Percentiles rank a stretch among this genome's conserved stretches.
Conservation (phyloP, 2,888 invertebrate genomes). For the Molorchus minor region DNA sequence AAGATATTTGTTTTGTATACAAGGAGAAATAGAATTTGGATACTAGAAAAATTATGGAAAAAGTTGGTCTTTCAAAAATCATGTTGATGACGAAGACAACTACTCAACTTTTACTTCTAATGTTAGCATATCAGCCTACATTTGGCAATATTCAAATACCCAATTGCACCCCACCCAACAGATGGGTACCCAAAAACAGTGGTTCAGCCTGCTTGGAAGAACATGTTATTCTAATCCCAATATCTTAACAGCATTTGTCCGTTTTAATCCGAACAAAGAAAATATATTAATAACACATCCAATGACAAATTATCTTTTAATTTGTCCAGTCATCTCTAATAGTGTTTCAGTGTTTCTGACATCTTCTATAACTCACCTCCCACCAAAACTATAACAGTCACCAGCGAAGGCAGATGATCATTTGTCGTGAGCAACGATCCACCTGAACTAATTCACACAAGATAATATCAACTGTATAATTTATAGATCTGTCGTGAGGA, state of each 20-base stretch:
- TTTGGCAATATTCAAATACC: no score
- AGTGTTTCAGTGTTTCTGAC: slow-evolving; percentile 15
- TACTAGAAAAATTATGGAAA: no score
- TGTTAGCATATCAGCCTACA: no score
- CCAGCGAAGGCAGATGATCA: slow-evolving; percentile 1
- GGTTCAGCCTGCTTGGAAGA: no score
- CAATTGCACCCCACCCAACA: no score
- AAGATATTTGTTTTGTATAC: no score
- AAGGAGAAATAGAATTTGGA: no score
- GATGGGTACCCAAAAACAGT: no score
- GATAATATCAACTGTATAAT: not conserved
- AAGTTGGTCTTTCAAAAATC: no score
- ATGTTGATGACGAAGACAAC: no score
- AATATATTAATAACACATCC: slow-evolving; percentile 5
- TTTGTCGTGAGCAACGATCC: slow-evolving; percentile 5
- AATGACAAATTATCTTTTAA: slow-evolving; percentile 23
- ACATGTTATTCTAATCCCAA: not conserved
- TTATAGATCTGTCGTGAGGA: slow-evolving; percentile 1
- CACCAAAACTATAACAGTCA: slow-evolving; percentile 3
- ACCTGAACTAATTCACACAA: not conserved
- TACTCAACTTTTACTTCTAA: no score
- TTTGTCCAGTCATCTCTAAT: slow-evolving; percentile 14
- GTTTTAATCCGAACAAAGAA: not conserved
- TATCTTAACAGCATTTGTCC: slow-evolving; percentile 6
- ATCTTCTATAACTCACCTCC: slow-evolving; percentile 5